Evolutionary conservation across 1,140 invertebrate species (phyloP).

Genomic region (Cotesia chilonis): DNA sequence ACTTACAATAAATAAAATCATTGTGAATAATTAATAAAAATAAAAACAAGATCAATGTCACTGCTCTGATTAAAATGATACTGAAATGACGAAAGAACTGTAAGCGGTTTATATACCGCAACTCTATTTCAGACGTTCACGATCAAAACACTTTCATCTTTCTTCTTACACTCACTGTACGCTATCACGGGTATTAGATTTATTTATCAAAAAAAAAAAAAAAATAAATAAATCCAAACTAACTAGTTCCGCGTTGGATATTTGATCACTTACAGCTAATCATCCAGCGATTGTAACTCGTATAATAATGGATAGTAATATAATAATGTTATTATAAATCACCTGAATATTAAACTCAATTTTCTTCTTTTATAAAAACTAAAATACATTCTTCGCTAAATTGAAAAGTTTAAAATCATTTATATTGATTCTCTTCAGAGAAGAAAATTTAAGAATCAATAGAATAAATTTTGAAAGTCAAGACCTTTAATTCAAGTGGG

Average conservation of each 20-base stretch:
- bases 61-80: constrained; percentile 38
- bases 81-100: constrained; percentile 54
- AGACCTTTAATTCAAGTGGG: no score
- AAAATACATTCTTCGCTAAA: no score
- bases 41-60: constrained; percentile 19
- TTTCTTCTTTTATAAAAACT: no score
- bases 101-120: constrained; percentile 60
- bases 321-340: no score
- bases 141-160: constrained; percentile 61
- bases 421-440: no score
- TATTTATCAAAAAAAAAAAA: not conserved
- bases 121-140: constrained; percentile 57
- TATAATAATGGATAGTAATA: no score
- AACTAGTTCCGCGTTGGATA: constrained; percentile 14
- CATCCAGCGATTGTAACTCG: no score
- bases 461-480: no score
- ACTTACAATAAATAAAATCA: constrained; percentile 41
- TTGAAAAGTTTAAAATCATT: no score
- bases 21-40: constrained; percentile 39
- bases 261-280: no score
- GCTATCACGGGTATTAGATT: not conserved
- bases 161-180: constrained; percentile 44
- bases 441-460: no score
- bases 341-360: no score
- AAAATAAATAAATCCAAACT: not conserved